phyloP scores from a whole-genome alignment of 2,113 vertebrate genomes.

The Azemiops feae region DNA sequence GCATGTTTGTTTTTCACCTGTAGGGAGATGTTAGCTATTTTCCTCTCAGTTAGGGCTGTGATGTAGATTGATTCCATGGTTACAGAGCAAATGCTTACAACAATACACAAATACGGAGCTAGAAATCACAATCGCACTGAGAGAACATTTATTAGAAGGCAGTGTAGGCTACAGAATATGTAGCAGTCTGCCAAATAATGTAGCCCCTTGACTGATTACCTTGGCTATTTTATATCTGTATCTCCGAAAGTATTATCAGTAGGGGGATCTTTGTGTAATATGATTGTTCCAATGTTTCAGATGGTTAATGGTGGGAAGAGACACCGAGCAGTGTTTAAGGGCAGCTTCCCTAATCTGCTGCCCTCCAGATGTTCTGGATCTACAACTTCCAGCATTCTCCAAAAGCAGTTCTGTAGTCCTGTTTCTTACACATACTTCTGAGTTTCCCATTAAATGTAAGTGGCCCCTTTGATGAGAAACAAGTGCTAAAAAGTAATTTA shows the following conservation, averaged over 20 bases:
- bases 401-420: not conserved
- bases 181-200: conserved; percentile 6
- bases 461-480: not conserved
- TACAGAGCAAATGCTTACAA: conserved; percentile 61
- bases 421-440: not conserved
- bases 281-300: not conserved
- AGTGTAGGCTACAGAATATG: not conserved
- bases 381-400: not conserved
- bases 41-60: conserved; percentile 55
- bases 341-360: not conserved
- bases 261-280: not conserved
- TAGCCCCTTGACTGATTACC: conserved; percentile 5
- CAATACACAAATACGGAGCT: conserved; percentile 57
- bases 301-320: conserved; percentile 5
- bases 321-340: not conserved
- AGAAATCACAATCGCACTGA: conserved; percentile 46
- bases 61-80: conserved; percentile 71
- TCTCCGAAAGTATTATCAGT: not conserved
- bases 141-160: conserved; percentile 33
- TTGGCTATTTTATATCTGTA: not conserved
- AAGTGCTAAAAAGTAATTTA: not conserved
- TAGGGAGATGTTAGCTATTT: conserved; percentile 44
- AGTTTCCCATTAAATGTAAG: not conserved
- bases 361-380: not conserved
- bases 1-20: conserved; percentile 22